These are phyloP conservation scores for Tragelaphus strepsiceros DNA, from an alignment of 2,113 vertebrate species.

Conservation along the genomic window DNA sequence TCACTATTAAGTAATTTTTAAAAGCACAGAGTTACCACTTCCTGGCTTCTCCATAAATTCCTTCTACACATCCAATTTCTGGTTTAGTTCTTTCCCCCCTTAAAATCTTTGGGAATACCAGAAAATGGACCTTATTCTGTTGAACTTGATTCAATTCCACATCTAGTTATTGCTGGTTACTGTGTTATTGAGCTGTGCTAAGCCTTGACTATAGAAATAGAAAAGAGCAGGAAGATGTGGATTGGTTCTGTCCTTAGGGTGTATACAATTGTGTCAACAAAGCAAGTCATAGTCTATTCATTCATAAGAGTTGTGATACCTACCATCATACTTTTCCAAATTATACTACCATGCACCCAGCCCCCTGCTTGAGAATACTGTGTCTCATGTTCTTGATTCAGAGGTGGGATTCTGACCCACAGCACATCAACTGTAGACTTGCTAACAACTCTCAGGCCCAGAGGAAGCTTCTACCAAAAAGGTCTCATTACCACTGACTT, in stretches of 20 bases:
- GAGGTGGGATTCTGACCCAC: neutral
- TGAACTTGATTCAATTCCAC: neutral
- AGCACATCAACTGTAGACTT: neutral
- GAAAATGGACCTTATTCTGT: neutral
- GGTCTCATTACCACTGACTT: too few species aligned
- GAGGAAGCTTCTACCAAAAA: neutral
- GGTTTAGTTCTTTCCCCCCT: neutral
- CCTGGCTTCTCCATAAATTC: neutral
- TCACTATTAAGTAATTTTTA: neutral
- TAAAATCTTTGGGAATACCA: neutral
- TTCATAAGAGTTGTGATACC: neutral
- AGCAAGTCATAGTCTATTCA: neutral
- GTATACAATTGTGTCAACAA: neutral
- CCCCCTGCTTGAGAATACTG: neutral
- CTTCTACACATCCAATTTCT: neutral
- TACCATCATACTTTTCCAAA: neutral
- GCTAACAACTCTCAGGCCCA: neutral
- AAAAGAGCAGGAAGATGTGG: neutral
- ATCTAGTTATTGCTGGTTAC: neutral
- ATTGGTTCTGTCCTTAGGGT: neutral
- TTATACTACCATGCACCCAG: neutral
- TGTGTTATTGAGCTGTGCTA: neutral
- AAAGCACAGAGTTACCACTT: neutral
- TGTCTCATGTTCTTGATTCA: neutral
- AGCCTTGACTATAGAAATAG: neutral